A percentile compares a stretch with the other conserved stretches of the same genome.
Conservation (phyloP, 2,888 invertebrate species). For the Dryobotodes eremita region DNA sequence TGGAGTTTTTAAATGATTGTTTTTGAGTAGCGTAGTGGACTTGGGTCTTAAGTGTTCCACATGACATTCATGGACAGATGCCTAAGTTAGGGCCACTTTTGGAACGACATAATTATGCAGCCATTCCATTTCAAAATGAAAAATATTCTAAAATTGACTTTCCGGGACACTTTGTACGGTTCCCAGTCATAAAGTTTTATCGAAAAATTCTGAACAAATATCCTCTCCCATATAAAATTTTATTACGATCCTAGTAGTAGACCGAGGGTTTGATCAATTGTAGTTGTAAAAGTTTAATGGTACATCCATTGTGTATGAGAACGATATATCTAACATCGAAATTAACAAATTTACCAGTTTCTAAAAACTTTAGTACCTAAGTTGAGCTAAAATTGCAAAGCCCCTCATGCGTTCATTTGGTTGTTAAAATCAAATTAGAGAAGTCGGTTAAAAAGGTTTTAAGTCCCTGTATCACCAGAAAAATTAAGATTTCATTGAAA, state of each 20-base stretch:
- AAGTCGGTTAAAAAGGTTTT: no score
- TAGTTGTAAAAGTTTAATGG: slow-evolving; percentile 38
- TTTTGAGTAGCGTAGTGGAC: no score
- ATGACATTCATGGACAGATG: background rate
- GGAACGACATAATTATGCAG: background rate
- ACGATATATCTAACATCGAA: no score
- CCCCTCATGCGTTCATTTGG: no score
- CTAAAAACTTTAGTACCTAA: no score
- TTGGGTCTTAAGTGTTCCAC: background rate
- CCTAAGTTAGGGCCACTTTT: background rate
- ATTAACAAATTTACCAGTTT: no score
- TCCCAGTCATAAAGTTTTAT: slow-evolving; percentile 43
- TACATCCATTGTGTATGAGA: background rate
- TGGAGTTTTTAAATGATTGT: no score
- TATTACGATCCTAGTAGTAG: slow-evolving; percentile 35
- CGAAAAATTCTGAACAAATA: slow-evolving; percentile 25
- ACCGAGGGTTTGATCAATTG: slow-evolving; percentile 5
- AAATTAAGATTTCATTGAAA: background rate
- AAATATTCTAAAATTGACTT: slow-evolving; percentile 15
- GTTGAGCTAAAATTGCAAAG: no score
- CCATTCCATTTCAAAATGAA: background rate
- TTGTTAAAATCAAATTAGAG: no score
- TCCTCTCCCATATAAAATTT: slow-evolving; percentile 24
- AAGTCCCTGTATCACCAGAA: no score
- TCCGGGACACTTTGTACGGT: background rate